Evolutionary conservation across 1,140 invertebrate species (phyloP), one percentile per base, ranked within the genome.

Genomic region (Monomorium pharaonis): DNA sequence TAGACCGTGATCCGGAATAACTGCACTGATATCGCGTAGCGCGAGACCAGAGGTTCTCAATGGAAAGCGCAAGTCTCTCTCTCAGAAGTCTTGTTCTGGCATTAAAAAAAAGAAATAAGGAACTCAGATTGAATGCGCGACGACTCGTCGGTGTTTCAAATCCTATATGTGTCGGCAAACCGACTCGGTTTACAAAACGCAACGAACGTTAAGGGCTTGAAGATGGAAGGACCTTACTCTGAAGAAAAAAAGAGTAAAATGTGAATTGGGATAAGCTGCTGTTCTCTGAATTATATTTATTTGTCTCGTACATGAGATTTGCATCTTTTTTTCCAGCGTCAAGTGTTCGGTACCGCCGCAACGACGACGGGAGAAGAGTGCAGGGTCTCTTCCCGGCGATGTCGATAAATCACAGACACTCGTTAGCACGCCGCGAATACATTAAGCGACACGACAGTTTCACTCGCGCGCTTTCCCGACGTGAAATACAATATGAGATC

Each of bases 1-100:
- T 33, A 78, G 63, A 85, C 72, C 92, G 92, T 93, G 92, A 93
- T 93, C 92, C 88, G 84, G 88, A 88, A 91, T 93, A 91, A 88
- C 89, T 86, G 91, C 85, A 92, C 86, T 84, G 91, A 92, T 92
- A 91, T 91, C 86, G 72, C 87, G 62, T 77, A 72, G 58, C 84
- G 67, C 84, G 67, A 76, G 60, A 27, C 0, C 92, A 92, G 91
- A 70, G 93, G 87, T 93, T 91, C 90, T 93, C 93, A 94, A 89
- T 49, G 49, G 24, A 49, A 42, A 12, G 18, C 3, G 21, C 44
- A 27, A 27, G 0, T 27, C 1, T 24, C 18, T 42, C n/a, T 42
- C 24, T 21, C n/a, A 5, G 37, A 14, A 37, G 2, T 12, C 30
- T 21, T 10, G 10, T 27, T 10, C 1, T 27, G 21, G 58, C 1